Conservation (phyloP, 1,140 invertebrate genomes). For the Aphelinus certus region DNA sequence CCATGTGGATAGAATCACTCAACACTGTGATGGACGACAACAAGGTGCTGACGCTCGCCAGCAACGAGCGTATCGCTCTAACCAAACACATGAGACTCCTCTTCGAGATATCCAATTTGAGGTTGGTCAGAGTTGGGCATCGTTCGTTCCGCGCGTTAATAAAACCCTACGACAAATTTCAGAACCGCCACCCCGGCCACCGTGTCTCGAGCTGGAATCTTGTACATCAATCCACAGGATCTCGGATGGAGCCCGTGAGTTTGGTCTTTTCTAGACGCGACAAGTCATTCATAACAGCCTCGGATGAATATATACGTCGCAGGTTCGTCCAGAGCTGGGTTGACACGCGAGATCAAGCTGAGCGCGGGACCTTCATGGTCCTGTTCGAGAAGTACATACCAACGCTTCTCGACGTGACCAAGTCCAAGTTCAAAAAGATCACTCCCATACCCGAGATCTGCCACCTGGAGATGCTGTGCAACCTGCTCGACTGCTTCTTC, state of each 20-base stretch:
- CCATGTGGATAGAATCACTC: conserved; percentile 98
- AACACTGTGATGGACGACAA: conserved; percentile 95
- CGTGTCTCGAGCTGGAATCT: conserved; percentile 90
- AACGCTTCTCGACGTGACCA: conserved; percentile 79
- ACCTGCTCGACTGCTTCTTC: conserved; percentile 87
- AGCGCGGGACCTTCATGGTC: conserved; percentile 83
- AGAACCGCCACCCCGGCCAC: conserved; percentile 95
- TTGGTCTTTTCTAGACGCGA: background rate
- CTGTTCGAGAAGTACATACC: conserved; percentile 97
- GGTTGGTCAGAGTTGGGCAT: conserved; percentile 39
- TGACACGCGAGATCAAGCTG: conserved; percentile 78
- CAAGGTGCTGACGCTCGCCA: conserved; percentile 92
- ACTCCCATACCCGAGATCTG: conserved; percentile 91
- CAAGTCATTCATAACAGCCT: background rate
- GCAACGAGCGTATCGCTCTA: conserved; percentile 93
- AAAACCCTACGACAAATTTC: conserved; percentile 17
- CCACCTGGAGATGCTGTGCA: conserved; percentile 90
- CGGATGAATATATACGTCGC: background rate
- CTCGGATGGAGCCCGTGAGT: conserved; percentile 96
- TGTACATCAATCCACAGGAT: conserved; percentile 92
- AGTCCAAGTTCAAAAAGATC: conserved; percentile 87
- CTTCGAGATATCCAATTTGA: conserved; percentile 93
- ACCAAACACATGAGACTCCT: conserved; percentile 90
- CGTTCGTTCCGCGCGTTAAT: too few species aligned
- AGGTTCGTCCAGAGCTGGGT: conserved; percentile 92